Evolutionary conservation across 2,888 invertebrate genomes (phyloP), one percentile per base, ranked within the genome.

Genomic region (Taphrorychus bicolor): DNA sequence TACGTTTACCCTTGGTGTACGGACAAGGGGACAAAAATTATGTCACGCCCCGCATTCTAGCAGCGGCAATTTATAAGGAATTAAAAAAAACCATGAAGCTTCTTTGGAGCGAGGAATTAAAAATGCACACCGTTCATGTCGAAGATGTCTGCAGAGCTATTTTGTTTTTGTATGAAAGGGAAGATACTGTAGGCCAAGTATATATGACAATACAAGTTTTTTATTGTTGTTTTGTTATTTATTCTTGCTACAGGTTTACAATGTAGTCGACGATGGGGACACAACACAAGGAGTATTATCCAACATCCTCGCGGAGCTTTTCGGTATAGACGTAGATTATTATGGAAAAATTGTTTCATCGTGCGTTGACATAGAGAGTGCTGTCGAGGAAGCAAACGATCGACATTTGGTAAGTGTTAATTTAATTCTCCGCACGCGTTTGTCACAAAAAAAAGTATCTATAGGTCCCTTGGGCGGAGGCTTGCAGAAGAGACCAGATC

Each of bases 341-440:
- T 92, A 93, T 82, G 95, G 95, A 14, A 89, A 90, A 18, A 85
- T 93, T 5, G 85, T 94, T 72, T 94, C 95, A 18, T 90, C 90
- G 48, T 79, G 95, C 70, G 92, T 94, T 14, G 94, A 95, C 83
- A 88, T 94, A 83, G 87, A 87, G 0, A 87, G 88, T 5, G 90
- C 94, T 3, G 91, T 94, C 0, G 94, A 95, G 74, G 95, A 96
- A 77, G 94, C 94, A 0, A 97, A 97, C 81, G 96, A 97, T 82
- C 95, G 95, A 80, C 97, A 97, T 81, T 87, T 96, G 84, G 89
- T 70, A 64, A 61, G 64, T 51, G 17, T 32, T 22, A 5, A 17
- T 32, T 54, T 32, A n/a, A n/a, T n/a, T n/a, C n/a, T n/a, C n/a
- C n/a, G n/a, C 14, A 54, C 9, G 17, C 7, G 5, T 17, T 54